Evolutionary conservation across 37 sponge, comb jelly and placozoan species (phyloP).

Genomic region (Chondrilla cf. caribensis): DNA sequence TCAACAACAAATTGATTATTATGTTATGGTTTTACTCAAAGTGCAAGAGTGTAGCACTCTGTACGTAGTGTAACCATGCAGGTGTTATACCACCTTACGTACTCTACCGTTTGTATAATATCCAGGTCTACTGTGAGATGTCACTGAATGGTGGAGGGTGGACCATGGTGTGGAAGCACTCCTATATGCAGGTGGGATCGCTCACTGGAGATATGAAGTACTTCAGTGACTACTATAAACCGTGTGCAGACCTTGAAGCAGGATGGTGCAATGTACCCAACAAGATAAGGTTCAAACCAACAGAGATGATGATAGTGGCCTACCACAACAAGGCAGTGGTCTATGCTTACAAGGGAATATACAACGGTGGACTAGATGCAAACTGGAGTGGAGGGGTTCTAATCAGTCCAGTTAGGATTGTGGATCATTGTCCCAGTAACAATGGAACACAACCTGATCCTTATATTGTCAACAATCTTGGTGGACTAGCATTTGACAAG

Average conservation of each 20-base stretch:
- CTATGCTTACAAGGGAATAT: constrained; percentile 23
- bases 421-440: neutral
- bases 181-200: neutral
- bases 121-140: constrained; percentile 21
- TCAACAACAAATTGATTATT: too few species aligned
- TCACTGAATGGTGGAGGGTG: constrained; percentile 3
- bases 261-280: constrained; percentile 12
- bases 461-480: neutral
- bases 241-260: constrained; percentile 8
- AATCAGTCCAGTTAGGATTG: neutral
- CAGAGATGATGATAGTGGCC: constrained; percentile 22
- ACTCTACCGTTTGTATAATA: neutral
- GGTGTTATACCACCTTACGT: too few species aligned
- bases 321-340: constrained; percentile 23
- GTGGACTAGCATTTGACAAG: constrained; percentile 16
- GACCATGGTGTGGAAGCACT: constrained; percentile 21
- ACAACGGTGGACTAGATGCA: neutral
- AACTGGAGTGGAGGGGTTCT: constrained; percentile 25
- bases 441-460: constrained; percentile 2
- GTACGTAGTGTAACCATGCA: too few species aligned
- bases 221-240: constrained; percentile 13
- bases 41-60: too few species aligned
- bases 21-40: too few species aligned
- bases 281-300: constrained; percentile 14
- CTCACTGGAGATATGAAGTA: constrained; percentile 25